Evolutionary conservation across 92 coral and sea anemone genomes (phyloP).

Genomic region (Zoanthus gigantus): DNA sequence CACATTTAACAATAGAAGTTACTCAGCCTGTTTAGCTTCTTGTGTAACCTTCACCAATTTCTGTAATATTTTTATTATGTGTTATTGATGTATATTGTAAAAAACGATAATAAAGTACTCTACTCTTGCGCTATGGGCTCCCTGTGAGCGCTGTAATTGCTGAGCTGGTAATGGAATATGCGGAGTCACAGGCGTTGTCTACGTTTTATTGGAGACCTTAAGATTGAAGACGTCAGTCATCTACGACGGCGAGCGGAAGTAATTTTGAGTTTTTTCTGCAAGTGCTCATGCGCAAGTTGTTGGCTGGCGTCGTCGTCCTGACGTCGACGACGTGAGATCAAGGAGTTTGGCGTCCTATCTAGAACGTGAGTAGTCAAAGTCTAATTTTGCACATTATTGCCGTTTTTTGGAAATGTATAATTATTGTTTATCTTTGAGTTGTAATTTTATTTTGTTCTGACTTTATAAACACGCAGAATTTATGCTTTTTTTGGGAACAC

Average conservation of each 20-base stretch:
- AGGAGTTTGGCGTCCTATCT: slow-evolving; percentile 19
- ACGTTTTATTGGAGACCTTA: slow-evolving; percentile 27
- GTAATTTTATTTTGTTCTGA: slow-evolving; percentile 2
- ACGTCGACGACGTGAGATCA: slow-evolving; percentile 48
- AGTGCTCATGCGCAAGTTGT: slow-evolving; percentile 44
- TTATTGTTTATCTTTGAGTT: slow-evolving; percentile 19
- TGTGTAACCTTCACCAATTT: too few species aligned
- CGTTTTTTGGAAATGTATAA: slow-evolving; percentile 12
- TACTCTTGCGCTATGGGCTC: too few species aligned
- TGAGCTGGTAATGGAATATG: too few species aligned
- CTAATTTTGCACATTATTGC: slow-evolving; percentile 14
- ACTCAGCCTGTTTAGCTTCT: neutral
- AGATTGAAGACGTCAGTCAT: slow-evolving; percentile 33
- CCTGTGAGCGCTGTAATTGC: too few species aligned
- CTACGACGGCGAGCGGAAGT: slow-evolving; percentile 43
- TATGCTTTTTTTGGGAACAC: neutral
- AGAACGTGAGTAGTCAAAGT: slow-evolving; percentile 1
- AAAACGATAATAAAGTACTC: too few species aligned
- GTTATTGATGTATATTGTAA: neutral
- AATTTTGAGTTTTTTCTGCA: slow-evolving; percentile 26
- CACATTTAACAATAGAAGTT: too few species aligned
- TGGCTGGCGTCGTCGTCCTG: slow-evolving; percentile 25
- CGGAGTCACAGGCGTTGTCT: too few species aligned
- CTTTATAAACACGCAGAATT: neutral
- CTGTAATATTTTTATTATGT: too few species aligned